Percentiles rank a stretch among this genome's conserved stretches.
Evolutionary conservation across 2,797 vertebrate genomes (phyloP).

Genomic region (Pseudochaenichthys georgianus): DNA sequence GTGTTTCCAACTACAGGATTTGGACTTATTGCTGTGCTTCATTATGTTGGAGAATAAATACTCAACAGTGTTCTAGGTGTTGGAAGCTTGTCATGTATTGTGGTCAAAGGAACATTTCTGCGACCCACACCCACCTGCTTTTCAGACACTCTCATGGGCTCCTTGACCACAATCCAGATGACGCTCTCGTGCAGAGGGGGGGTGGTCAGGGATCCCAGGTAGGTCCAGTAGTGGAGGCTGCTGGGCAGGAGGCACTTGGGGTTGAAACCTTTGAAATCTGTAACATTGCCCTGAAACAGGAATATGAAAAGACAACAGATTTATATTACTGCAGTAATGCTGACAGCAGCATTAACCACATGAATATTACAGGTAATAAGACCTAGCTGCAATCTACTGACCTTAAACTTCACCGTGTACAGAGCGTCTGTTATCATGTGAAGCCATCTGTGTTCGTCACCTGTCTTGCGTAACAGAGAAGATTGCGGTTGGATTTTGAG

Average conservation of each 20-base stretch:
- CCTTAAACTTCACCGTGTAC: constrained; percentile 97
- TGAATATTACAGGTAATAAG: not conserved
- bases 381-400: constrained; percentile 50
- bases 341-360: constrained; percentile 9
- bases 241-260: constrained; percentile 93
- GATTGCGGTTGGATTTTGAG: not conserved
- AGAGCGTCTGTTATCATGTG: constrained; percentile 93
- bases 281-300: constrained; percentile 86
- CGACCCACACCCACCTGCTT: constrained; percentile 89
- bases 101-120: not conserved
- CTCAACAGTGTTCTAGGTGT: not conserved
- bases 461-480: constrained; percentile 82
- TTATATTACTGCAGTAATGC: not conserved
- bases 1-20: not conserved
- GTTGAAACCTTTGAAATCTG: constrained; percentile 92
- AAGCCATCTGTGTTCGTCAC: constrained; percentile 90
- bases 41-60: constrained; percentile 12
- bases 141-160: constrained; percentile 91
- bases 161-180: constrained; percentile 93
- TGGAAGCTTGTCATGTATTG: not conserved
- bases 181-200: constrained; percentile 95
- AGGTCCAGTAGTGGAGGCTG: constrained; percentile 94
- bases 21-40: not conserved
- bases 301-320: constrained; percentile 3
- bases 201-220: constrained; percentile 94